These are phyloP conservation scores for Cerastis rubricosa DNA, from an alignment of 2,888 invertebrate genomes.

Conservation along the genomic window DNA sequence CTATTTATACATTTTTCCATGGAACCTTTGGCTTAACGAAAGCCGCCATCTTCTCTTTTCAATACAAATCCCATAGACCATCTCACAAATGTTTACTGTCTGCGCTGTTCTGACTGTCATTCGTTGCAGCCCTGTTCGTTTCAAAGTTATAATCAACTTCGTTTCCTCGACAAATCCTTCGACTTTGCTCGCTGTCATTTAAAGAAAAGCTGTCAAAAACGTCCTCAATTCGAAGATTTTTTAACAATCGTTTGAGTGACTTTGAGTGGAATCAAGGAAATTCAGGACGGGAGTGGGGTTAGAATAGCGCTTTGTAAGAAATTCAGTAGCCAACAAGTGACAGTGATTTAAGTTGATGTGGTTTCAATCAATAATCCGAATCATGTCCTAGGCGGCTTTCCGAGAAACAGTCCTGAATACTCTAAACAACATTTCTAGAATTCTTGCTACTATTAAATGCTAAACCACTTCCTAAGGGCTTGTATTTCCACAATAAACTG, in stretches of 20 bases:
- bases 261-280: not conserved
- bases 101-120: not conserved
- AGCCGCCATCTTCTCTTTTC: not conserved
- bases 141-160: not conserved
- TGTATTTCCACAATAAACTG: not conserved
- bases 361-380: not conserved
- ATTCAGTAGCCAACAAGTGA: too few relatives aligned
- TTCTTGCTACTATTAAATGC: not conserved
- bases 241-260: slow-evolving; percentile 1
- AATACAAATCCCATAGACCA: not conserved
- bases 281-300: not conserved
- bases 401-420: not conserved
- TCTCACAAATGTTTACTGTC: not conserved
- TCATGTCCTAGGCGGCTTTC: not conserved
- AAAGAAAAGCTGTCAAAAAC: not conserved
- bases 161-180: not conserved
- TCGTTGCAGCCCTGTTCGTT: not conserved
- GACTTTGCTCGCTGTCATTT: not conserved
- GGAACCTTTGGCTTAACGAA: not conserved
- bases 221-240: not conserved
- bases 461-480: not conserved
- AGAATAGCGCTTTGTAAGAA: too few relatives aligned
- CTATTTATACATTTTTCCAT: not conserved
- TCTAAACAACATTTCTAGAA: not conserved
- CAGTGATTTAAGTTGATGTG: too few relatives aligned